Evolutionary conservation across 2,113 vertebrate species (phyloP).

Genomic region (Anser brachyrhynchus): DNA sequence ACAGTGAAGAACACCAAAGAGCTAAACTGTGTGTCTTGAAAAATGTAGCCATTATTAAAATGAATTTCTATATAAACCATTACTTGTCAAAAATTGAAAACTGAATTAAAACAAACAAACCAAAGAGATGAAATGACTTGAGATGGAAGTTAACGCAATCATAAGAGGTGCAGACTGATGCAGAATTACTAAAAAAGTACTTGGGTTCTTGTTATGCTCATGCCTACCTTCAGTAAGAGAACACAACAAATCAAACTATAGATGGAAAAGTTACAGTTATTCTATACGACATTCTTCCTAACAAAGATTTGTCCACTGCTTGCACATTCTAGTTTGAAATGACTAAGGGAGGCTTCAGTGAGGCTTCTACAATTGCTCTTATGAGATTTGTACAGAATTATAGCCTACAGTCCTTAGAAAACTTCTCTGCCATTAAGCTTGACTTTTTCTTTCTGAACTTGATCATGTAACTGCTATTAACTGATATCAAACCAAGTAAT

Average conservation of each 20-base stretch:
- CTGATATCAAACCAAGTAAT: neutral
- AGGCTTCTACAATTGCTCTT: neutral
- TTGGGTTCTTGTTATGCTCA: neutral
- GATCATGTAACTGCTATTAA: neutral
- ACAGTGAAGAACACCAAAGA: neutral
- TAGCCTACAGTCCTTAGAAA: neutral
- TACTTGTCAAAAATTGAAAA: neutral
- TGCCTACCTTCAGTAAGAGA: neutral
- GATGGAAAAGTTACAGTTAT: neutral
- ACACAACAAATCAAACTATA: neutral
- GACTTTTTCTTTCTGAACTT: neutral
- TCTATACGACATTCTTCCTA: neutral
- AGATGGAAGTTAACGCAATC: neutral
- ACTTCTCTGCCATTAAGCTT: neutral
- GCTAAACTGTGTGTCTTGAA: neutral
- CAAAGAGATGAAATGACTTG: neutral
- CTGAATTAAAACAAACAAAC: neutral
- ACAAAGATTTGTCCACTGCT: neutral
- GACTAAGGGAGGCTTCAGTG: neutral
- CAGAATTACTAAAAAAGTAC: neutral
- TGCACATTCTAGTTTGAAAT: neutral
- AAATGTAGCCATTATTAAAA: neutral
- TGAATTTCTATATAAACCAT: neutral
- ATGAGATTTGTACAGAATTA: neutral
- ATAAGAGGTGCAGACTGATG: neutral